Percentiles rank a stretch among this genome's conserved stretches.
phyloP scores from a whole-genome alignment of 1,140 invertebrate genomes.

The Drosophila seguyi region DNA sequence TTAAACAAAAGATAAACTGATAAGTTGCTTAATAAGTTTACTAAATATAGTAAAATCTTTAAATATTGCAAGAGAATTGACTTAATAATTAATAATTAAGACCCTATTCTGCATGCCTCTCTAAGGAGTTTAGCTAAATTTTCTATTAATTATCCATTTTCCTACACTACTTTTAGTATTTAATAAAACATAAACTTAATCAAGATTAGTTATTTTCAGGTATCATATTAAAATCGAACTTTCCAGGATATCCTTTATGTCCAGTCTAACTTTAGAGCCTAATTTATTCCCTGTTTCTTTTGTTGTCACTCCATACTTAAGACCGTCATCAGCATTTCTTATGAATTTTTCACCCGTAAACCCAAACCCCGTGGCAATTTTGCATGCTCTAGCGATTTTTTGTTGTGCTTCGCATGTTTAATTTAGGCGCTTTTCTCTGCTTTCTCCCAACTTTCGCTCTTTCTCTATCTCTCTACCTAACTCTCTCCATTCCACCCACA shows the following conservation, averaged over 20 bases:
- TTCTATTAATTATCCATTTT: too few relatives aligned
- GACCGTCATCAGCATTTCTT: slow-evolving; percentile 76
- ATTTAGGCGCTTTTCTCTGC: slow-evolving; percentile 39
- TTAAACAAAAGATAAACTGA: not conserved
- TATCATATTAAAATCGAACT: too few relatives aligned
- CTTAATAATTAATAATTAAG: not conserved
- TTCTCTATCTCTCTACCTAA: not conserved
- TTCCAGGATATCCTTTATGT: slow-evolving; percentile 3
- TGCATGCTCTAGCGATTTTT: slow-evolving; percentile 66
- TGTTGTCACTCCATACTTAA: slow-evolving; percentile 52
- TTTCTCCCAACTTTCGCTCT: not conserved
- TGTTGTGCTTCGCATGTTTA: slow-evolving; percentile 72
- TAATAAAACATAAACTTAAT: too few relatives aligned
- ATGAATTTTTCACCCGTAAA: slow-evolving; percentile 24
- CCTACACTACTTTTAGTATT: too few relatives aligned
- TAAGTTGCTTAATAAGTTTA: too few relatives aligned
- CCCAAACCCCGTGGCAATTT: slow-evolving; percentile 35
- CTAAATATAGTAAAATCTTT: not conserved
- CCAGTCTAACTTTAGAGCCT: not conserved
- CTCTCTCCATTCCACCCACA: slow-evolving; percentile 3
- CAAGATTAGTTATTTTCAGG: too few relatives aligned
- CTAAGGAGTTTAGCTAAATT: too few relatives aligned
- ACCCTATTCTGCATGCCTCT: too few relatives aligned
- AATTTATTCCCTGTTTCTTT: slow-evolving; percentile 45
- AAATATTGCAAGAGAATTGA: not conserved